A percentile compares a stretch with the other conserved stretches of the same genome.
These are phyloP conservation scores for Mellilla xanthometata DNA, from an alignment of 2,888 invertebrate species.

Conservation along the genomic window DNA sequence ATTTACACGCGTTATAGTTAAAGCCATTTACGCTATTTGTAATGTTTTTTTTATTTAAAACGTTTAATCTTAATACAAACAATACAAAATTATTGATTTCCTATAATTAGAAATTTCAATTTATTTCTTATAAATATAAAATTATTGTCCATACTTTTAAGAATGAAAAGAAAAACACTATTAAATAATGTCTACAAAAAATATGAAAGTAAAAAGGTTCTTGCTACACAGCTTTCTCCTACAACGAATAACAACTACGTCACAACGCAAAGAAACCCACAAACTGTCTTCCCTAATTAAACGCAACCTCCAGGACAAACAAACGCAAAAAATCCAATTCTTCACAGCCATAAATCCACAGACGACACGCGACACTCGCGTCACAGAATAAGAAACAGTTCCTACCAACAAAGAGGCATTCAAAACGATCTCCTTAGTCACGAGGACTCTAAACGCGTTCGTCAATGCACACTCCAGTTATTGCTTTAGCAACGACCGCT, in stretches of 20 bases:
- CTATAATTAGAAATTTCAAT: too few species aligned
- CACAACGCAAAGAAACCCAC: background rate
- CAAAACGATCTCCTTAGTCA: constrained; percentile 63
- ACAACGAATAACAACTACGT: background rate
- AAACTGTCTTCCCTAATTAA: constrained; percentile 8
- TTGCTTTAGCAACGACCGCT: constrained; percentile 37
- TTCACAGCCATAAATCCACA: constrained; percentile 33
- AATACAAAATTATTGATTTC: too few species aligned
- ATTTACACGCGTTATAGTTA: too few species aligned
- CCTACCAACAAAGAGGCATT: constrained; percentile 59
- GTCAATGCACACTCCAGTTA: constrained; percentile 72
- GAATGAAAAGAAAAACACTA: too few species aligned
- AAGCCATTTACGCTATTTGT: too few species aligned
- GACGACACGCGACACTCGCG: constrained; percentile 41
- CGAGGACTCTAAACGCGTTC: constrained; percentile 69
- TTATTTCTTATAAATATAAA: too few species aligned
- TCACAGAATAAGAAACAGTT: constrained; percentile 9
- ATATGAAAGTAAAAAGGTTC: background rate
- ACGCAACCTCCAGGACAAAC: constrained; percentile 3
- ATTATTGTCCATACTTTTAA: too few species aligned
- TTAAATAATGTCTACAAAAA: too few species aligned
- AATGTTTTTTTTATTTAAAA: too few species aligned
- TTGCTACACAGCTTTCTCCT: background rate
- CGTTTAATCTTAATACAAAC: too few species aligned
- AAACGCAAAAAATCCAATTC: constrained; percentile 37